phyloP scores from a whole-genome alignment of 2,113 vertebrate genomes.

The Phrynocephalus versicolor region DNA sequence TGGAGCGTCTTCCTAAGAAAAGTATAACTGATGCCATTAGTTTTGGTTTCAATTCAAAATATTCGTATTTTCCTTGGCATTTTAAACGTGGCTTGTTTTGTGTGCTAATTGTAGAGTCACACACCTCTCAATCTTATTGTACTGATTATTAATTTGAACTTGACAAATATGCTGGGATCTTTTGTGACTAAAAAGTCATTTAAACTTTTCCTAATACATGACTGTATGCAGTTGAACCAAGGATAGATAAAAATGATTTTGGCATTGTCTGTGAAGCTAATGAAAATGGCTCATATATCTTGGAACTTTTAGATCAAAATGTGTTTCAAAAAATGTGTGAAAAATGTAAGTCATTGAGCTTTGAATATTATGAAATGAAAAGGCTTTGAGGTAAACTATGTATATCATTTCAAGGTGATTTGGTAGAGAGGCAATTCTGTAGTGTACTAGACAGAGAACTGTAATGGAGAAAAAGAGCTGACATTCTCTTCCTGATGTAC shows the following conservation, averaged over 20 bases:
- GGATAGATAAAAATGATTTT: not conserved
- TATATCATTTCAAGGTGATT: not conserved
- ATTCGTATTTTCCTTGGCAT: too few species aligned
- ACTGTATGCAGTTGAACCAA: not conserved
- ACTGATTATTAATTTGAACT: not conserved
- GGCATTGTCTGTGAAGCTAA: not conserved
- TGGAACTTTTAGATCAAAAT: too few species aligned
- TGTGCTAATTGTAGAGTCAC: not conserved
- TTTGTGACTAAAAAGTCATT: not conserved
- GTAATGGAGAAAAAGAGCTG: not conserved
- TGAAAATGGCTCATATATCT: not conserved
- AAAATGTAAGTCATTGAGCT: not conserved
- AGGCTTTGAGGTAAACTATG: too few species aligned
- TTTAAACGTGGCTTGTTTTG: not conserved
- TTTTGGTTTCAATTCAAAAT: too few species aligned
- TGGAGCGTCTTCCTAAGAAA: too few species aligned
- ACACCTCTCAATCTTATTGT: not conserved
- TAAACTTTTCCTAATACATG: not conserved
- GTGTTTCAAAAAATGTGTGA: not conserved
- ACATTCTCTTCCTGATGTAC: too few species aligned
- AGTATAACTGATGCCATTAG: too few species aligned
- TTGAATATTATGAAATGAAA: too few species aligned
- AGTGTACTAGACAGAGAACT: not conserved
- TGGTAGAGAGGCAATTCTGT: too few species aligned
- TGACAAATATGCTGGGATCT: not conserved